Base-by-base conservation (phyloP, 2,797 vertebrate species). In the Falco novaeseelandiae region DNA sequence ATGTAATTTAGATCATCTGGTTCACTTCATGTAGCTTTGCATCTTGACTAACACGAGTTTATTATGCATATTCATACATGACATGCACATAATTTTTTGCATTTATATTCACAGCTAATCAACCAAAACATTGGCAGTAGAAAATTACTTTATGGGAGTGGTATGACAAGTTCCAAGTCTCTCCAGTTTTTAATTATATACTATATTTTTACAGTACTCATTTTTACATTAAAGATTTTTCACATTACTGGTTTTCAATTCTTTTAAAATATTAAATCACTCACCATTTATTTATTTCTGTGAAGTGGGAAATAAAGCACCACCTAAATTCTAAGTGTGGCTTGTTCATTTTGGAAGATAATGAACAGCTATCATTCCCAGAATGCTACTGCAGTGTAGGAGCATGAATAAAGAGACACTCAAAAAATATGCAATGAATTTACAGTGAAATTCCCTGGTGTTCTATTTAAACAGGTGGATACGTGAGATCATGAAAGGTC, bases 41-140 rank as follows among this genome's bases (percentile, higher is more conserved):
- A 92, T 46, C 67, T 87, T 90, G n/a, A 86, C 54, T 61, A 86
- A 55, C 3, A 20, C 5, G 27, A 84, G 20, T 66, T 90, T 82
- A 79, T 85, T 90, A 70, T 3, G 3, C 32, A 67, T 69, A 91
- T 74, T 86, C 57, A 86, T 86, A 49, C 29, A 90, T 42, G 30
- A 82, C 10, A 44, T 9, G 44, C 13, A 55, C 13, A 77, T 66
- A 51, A 44, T 77, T 80, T 77, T 90, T 73, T 89, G 34, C 66
- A 90, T 94, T 92, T 87, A 70, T 63, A 90, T 71, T 91, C 77
- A 72, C n/a, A 95, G 27, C 32, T 86, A 86, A 94, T 91, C 83
- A 91, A 77, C 69, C 48, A 73, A 87, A 93, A 88, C 48, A 92
- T 0, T 25, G 40, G 57, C 46, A 81, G 69, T 18, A 93, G 34